Evolutionary conservation across 1,140 invertebrate species (phyloP).

Genomic region (Drosophila watanabei): DNA sequence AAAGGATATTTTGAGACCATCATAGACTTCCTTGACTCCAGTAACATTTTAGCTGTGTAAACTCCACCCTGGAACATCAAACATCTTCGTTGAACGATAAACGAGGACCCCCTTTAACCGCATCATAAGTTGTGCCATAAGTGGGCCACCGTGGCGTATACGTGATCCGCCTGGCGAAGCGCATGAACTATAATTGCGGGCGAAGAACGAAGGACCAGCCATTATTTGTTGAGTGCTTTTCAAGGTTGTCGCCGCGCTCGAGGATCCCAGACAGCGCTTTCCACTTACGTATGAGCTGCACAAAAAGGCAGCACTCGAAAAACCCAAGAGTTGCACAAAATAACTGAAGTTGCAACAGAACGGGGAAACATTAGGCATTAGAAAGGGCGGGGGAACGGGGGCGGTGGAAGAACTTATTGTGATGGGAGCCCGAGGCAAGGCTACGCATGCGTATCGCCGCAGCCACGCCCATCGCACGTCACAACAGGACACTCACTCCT

Average conservation of each 20-base stretch:
- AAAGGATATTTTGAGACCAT: background rate
- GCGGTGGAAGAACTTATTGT: constrained; percentile 7
- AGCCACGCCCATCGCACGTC: constrained; percentile 28
- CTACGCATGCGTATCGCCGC: constrained; percentile 68
- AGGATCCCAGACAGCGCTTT: constrained; percentile 65
- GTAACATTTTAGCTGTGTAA: background rate
- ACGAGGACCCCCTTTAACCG: background rate
- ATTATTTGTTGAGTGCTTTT: constrained; percentile 78
- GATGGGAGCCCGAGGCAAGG: constrained; percentile 23
- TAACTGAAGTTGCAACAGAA: constrained; percentile 34
- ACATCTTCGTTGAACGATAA: constrained; percentile 4
- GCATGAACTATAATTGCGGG: constrained; percentile 53
- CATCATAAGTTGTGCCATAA: constrained; percentile 29
- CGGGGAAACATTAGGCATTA: constrained; percentile 49
- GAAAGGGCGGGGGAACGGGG: background rate
- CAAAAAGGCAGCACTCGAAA: constrained; percentile 22
- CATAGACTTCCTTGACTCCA: no score
- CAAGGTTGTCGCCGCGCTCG: constrained; percentile 61
- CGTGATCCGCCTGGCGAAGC: constrained; percentile 41
- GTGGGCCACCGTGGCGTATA: constrained; percentile 36
- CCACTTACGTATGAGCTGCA: constrained; percentile 48
- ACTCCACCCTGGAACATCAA: background rate
- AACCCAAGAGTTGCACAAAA: constrained; percentile 29
- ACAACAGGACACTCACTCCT: constrained; percentile 15
- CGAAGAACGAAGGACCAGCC: constrained; percentile 28